Conservation (phyloP, 2,113 vertebrate species). For the Gobius niger region DNA sequence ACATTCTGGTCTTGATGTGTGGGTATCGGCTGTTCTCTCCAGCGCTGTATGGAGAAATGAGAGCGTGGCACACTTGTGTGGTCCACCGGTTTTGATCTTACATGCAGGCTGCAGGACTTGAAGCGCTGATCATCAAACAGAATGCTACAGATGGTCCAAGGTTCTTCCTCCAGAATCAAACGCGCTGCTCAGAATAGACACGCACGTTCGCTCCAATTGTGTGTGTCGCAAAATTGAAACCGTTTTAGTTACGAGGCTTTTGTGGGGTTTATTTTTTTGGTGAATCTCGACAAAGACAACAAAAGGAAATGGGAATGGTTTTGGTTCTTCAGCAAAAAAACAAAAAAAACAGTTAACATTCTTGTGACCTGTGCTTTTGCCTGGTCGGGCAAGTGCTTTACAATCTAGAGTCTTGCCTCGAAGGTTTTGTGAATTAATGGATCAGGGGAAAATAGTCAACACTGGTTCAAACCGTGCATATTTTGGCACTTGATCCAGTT, state of each 20-base stretch:
- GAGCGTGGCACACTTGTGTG: constrained; percentile 15
- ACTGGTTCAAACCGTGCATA: no score
- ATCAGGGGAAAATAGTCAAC: no score
- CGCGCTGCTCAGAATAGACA: constrained; percentile 14
- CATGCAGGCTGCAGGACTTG: constrained; percentile 44
- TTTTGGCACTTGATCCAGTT: no score
- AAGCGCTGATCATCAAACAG: constrained; percentile 48
- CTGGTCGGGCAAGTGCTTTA: no score
- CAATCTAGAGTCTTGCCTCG: no score
- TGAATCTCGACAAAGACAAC: not conserved
- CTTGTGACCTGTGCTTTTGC: no score
- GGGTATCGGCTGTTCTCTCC: constrained; percentile 28
- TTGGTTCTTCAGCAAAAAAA: no score
- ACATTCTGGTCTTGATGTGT: constrained; percentile 31
- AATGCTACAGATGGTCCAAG: constrained; percentile 38
- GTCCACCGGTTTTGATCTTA: constrained; percentile 47
- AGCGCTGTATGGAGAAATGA: not conserved
- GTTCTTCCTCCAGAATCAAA: constrained; percentile 30
- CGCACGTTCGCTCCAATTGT: constrained; percentile 7
- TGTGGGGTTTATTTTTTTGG: constrained; percentile 1
- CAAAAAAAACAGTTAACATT: no score
- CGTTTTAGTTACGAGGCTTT: constrained; percentile 11
- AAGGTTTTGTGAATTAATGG: no score
- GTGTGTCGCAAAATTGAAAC: constrained; percentile 16
- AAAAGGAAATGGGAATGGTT: constrained; percentile 1